Percentiles rank a stretch among this genome's conserved stretches.
These are phyloP conservation scores for Seira ritae DNA, from an alignment of 2,888 invertebrate genomes.

Conservation along the genomic window DNA sequence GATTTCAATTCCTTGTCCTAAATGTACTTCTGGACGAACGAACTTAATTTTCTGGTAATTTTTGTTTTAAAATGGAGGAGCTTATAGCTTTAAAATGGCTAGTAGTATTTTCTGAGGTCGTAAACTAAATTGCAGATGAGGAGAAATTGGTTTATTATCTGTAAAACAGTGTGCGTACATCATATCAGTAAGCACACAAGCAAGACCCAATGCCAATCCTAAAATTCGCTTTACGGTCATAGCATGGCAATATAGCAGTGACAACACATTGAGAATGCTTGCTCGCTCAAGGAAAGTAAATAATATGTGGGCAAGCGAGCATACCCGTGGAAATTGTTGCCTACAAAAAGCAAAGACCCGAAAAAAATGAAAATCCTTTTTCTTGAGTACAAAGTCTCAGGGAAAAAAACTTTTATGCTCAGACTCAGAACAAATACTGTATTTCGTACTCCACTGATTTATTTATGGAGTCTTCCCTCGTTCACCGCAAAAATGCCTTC, in stretches of 20 bases:
- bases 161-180: not conserved
- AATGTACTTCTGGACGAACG: no score
- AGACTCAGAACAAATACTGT: not conserved
- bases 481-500: slow-evolving; percentile 29
- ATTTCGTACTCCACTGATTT: slow-evolving; percentile 28
- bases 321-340: not conserved
- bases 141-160: slow-evolving; percentile 41
- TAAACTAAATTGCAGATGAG: not conserved
- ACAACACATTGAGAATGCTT: no score
- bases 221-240: not conserved
- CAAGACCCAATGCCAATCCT: not conserved
- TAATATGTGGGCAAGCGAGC: not conserved
- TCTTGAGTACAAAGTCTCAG: not conserved
- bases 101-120: not conserved
- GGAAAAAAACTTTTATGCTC: not conserved
- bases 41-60: no score
- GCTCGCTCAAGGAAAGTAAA: not conserved
- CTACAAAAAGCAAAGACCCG: not conserved
- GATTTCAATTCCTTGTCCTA: no score
- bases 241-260: not conserved
- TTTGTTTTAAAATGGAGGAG: no score
- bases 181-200: not conserved
- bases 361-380: slow-evolving; percentile 19
- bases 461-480: slow-evolving; percentile 40
- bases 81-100: not conserved